Conservation (phyloP, 2,797 vertebrate species). For the Cossypha caffra region DNA sequence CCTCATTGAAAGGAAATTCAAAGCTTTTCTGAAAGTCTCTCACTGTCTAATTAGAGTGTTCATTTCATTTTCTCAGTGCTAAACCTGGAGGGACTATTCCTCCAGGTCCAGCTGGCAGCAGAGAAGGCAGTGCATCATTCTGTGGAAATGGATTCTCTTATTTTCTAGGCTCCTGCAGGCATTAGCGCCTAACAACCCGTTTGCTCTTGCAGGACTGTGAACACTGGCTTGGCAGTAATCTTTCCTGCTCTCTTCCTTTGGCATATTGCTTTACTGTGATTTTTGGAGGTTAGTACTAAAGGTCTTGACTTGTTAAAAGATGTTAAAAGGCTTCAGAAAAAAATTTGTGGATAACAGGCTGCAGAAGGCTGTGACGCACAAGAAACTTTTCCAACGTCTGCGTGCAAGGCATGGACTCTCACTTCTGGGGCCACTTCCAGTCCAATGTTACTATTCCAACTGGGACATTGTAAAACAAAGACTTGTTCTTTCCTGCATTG, state of each 20-base stretch:
- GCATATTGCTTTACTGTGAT: not conserved
- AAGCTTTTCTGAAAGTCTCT: not conserved
- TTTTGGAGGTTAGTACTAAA: not conserved
- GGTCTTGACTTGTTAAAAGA: not conserved
- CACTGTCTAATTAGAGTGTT: not conserved
- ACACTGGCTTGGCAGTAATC: not conserved
- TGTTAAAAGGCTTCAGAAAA: not conserved
- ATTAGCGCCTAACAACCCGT: not conserved
- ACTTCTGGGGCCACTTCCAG: not conserved
- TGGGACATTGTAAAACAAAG: not conserved
- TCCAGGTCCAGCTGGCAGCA: not conserved
- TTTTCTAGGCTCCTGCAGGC: not conserved
- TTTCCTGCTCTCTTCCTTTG: not conserved
- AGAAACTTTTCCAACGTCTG: not conserved
- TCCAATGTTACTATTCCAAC: not conserved
- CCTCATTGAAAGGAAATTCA: not conserved
- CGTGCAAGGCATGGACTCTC: not conserved
- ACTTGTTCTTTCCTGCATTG: not conserved
- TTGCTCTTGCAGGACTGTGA: not conserved
- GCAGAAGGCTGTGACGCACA: not conserved
- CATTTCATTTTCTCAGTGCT: not conserved
- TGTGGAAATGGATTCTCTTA: not conserved
- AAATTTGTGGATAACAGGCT: not conserved
- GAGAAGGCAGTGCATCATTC: not conserved
- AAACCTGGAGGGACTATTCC: not conserved